These are phyloP conservation scores for Onychomys leucogaster DNA, from an alignment of 2,797 vertebrate species.

Conservation along the genomic window DNA sequence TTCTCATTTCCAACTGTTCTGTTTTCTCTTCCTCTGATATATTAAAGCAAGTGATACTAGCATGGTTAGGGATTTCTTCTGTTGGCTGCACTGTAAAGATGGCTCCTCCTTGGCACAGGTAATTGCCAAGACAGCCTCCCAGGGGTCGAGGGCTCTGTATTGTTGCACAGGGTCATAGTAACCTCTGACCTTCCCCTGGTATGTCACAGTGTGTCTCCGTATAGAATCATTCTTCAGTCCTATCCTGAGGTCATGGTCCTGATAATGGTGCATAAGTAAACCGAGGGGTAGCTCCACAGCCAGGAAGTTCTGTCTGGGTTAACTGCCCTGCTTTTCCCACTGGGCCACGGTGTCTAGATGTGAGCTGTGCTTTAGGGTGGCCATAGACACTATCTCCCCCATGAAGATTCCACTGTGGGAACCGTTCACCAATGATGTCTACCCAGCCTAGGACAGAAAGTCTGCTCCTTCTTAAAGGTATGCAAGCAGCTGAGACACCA, in stretches of 20 bases:
- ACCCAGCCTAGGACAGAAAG: not conserved
- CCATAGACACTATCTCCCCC: not conserved
- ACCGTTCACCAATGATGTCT: not conserved
- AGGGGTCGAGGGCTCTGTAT: not conserved
- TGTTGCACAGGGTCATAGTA: not conserved
- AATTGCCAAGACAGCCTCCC: not conserved
- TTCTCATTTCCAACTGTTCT: not conserved
- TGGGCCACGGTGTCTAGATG: no score
- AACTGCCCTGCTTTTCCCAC: not conserved
- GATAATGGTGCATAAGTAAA: not conserved
- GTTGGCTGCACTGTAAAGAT: not conserved
- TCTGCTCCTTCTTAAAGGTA: not conserved
- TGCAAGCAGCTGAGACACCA: not conserved
- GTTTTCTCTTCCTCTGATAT: conserved; percentile 40
- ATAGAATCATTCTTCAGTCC: not conserved
- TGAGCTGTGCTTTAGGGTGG: not conserved
- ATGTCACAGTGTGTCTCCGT: not conserved
- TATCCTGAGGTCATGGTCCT: not conserved
- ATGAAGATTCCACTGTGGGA: no score
- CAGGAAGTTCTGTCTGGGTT: not conserved
- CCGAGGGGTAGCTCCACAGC: not conserved
- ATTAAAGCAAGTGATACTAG: not conserved
- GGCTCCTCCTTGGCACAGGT: not conserved
- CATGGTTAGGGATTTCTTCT: not conserved
- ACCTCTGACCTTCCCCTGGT: not conserved